Conservation (phyloP, 1,140 invertebrate species). For the Drosophila novamexicana region DNA sequence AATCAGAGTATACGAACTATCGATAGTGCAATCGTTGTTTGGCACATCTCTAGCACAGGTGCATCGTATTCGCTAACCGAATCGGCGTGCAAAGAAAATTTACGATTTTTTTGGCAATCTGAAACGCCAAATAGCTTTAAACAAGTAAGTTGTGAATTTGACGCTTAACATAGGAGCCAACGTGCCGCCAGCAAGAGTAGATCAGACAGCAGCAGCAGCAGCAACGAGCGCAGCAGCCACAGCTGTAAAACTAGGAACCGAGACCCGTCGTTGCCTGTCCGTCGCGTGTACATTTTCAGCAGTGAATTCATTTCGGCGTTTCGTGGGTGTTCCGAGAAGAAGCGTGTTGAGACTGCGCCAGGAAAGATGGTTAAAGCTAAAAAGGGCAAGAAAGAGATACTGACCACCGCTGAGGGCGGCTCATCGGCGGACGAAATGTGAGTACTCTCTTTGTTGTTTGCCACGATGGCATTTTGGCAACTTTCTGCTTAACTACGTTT, state of each 20-base stretch:
- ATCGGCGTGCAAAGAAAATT: slow-evolving; percentile 49
- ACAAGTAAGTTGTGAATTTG: slow-evolving; percentile 13
- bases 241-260: slow-evolving; percentile 4
- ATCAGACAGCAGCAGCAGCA: slow-evolving; percentile 6
- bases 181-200: background rate
- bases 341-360: slow-evolving; percentile 83
- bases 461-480: slow-evolving; percentile 56
- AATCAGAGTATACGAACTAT: slow-evolving; percentile 1
- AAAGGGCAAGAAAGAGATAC: slow-evolving; percentile 85
- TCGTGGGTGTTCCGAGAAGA: slow-evolving; percentile 69
- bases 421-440: slow-evolving; percentile 81
- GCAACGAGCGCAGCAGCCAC: background rate
- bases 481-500: slow-evolving; percentile 49
- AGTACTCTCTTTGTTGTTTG: slow-evolving; percentile 48
- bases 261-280: slow-evolving; percentile 30
- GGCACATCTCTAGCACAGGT: slow-evolving; percentile 36
- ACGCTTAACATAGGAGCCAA: background rate
- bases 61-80: slow-evolving; percentile 48
- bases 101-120: slow-evolving; percentile 5
- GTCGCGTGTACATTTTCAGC: slow-evolving; percentile 77
- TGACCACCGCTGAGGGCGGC: slow-evolving; percentile 67
- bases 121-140: slow-evolving; percentile 3
- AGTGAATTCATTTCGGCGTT: slow-evolving; percentile 75
- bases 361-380: slow-evolving; percentile 84
- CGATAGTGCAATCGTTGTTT: slow-evolving; percentile 10